Evolutionary conservation across 2,797 vertebrate genomes (phyloP).

Genomic region (Alcedo atthis): DNA sequence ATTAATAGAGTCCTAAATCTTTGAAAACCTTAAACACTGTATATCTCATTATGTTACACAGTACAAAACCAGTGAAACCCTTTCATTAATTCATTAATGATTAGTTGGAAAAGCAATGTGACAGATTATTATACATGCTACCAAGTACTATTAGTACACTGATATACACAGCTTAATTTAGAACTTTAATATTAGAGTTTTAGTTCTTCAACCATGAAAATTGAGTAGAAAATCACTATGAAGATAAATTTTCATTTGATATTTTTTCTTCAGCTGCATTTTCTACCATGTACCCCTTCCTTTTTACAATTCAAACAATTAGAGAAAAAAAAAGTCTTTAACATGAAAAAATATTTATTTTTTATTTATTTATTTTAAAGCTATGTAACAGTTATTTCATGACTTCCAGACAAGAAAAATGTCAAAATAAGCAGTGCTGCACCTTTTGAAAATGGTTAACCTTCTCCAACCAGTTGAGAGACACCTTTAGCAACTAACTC

Average conservation of each 20-base stretch:
- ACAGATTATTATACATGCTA: slow-evolving; percentile 63
- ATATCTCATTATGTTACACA: slow-evolving; percentile 65
- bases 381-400: not conserved
- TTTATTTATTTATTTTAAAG: not conserved
- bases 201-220: slow-evolving; percentile 64
- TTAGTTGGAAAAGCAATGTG: slow-evolving; percentile 66
- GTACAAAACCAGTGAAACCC: slow-evolving; percentile 55
- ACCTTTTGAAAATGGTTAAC: not conserved
- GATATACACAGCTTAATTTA: slow-evolving; percentile 69
- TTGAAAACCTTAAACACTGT: slow-evolving; percentile 71
- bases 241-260: slow-evolving; percentile 52
- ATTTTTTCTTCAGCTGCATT: not conserved
- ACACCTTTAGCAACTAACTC: not conserved
- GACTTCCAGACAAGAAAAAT: not conserved
- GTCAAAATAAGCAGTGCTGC: not conserved
- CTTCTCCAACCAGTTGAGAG: not conserved
- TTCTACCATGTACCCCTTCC: not conserved
- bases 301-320: not conserved
- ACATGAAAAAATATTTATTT: not conserved
- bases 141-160: slow-evolving; percentile 56
- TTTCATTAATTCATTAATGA: slow-evolving; percentile 71
- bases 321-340: not conserved
- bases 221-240: slow-evolving; percentile 56
- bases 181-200: slow-evolving; percentile 64
- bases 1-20: slow-evolving; percentile 70